phyloP scores from a whole-genome alignment of 2,888 invertebrate species.

The Parnassius mnemosyne region DNA sequence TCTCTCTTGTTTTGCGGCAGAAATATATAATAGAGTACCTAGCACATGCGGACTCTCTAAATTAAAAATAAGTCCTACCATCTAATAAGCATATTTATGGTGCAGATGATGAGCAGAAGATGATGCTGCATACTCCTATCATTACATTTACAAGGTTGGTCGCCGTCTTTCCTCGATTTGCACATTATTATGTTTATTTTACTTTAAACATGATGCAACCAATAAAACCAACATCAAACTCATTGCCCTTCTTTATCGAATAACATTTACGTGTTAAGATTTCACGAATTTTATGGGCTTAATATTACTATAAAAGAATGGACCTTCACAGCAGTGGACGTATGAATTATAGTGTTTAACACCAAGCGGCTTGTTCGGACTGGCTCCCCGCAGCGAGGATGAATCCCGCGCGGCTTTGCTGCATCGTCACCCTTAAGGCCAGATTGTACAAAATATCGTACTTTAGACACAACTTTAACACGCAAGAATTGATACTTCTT shows the following conservation, averaged over 20 bases:
- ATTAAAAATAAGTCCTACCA: too few species aligned
- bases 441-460: too few species aligned
- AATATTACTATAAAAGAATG: constrained; percentile 56
- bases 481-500: too few species aligned
- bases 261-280: constrained; percentile 52
- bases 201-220: constrained; percentile 25
- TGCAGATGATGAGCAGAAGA: too few species aligned
- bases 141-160: too few species aligned
- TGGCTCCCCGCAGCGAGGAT: constrained; percentile 53
- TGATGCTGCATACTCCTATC: too few species aligned
- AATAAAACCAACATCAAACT: constrained; percentile 4
- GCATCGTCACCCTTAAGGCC: constrained; percentile 35
- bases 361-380: constrained; percentile 63
- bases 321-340: constrained; percentile 57
- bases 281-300: constrained; percentile 58
- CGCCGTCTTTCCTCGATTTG: too few species aligned
- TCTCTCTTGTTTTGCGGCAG: too few species aligned
- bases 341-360: constrained; percentile 77
- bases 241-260: not conserved
- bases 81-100: too few species aligned
- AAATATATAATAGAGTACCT: too few species aligned
- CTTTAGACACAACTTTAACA: too few species aligned
- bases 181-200: not conserved
- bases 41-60: too few species aligned
- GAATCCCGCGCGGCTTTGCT: constrained; percentile 29